Evolutionary conservation across 2,888 invertebrate species (phyloP).

Genomic region (Scrobipalpa costella): DNA sequence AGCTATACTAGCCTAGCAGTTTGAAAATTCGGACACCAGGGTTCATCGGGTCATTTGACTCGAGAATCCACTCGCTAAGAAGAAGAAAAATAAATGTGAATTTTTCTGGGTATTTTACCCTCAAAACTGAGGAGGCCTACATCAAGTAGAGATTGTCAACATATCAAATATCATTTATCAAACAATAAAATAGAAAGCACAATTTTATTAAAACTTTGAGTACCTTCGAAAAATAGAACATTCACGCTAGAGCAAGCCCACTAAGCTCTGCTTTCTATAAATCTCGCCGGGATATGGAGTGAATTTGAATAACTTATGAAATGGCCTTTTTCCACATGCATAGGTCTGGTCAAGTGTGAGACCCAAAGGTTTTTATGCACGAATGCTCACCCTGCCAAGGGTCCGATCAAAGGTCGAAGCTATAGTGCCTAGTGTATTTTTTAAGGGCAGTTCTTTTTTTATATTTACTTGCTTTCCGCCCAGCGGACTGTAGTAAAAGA

Average conservation of each 20-base stretch:
- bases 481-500: too few relatives aligned
- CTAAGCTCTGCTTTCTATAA: conserved; percentile 37
- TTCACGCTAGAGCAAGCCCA: conserved; percentile 32
- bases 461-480: too few relatives aligned
- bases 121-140: too few relatives aligned
- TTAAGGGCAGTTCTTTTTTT: neutral
- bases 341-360: conserved; percentile 22
- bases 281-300: conserved; percentile 27
- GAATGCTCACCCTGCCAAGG: neutral
- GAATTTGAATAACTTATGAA: conserved; percentile 32
- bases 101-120: too few relatives aligned
- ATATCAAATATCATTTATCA: too few relatives aligned
- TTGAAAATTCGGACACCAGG: too few relatives aligned
- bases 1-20: too few relatives aligned
- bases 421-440: neutral
- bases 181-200: neutral
- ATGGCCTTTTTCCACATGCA: conserved; percentile 28
- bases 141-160: too few relatives aligned
- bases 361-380: conserved; percentile 18
- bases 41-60: too few relatives aligned
- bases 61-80: too few relatives aligned
- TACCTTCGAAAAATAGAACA: conserved; percentile 20
- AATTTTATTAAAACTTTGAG: conserved; percentile 22
- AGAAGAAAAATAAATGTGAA: too few relatives aligned
- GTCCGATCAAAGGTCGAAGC: neutral